Percentiles rank a stretch among this genome's conserved stretches.
Evolutionary conservation across 2,888 invertebrate genomes (phyloP).

Genomic region (Adelphocoris suturalis): DNA sequence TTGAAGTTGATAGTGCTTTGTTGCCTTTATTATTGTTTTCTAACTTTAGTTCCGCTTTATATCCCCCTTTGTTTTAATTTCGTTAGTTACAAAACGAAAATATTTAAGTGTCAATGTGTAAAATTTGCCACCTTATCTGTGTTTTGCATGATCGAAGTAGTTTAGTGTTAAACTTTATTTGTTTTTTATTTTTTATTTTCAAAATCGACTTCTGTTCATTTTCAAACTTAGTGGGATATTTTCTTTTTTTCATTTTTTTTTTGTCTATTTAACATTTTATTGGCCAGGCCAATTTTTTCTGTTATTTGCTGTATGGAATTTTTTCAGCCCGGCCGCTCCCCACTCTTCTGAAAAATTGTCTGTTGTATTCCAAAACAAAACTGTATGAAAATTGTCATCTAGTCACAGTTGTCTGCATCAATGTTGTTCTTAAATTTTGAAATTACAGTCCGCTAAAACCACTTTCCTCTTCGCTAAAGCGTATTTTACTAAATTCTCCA

Average conservation of each 20-base stretch:
- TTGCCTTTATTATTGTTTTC: constrained; percentile 15
- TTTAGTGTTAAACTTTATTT: constrained; percentile 2
- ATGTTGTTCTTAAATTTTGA: constrained; percentile 26
- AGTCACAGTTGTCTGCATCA: constrained; percentile 31
- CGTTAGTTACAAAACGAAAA: constrained; percentile 18
- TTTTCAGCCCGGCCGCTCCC: constrained; percentile 75
- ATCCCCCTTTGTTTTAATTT: not conserved
- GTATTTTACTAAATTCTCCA: not conserved
- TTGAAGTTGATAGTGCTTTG: constrained; percentile 34
- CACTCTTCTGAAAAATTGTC: constrained; percentile 66
- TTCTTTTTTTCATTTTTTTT: constrained; percentile 29
- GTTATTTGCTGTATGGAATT: constrained; percentile 71
- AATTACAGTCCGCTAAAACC: constrained; percentile 2
- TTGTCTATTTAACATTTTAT: constrained; percentile 35
- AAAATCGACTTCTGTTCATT: not conserved
- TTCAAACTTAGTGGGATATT: constrained; percentile 40
- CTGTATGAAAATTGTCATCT: constrained; percentile 15
- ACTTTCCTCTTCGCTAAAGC: constrained; percentile 31
- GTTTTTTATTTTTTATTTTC: not conserved
- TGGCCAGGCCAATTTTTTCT: constrained; percentile 70
- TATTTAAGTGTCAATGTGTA: constrained; percentile 30
- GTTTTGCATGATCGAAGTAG: constrained; percentile 51
- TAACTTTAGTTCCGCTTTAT: constrained; percentile 34
- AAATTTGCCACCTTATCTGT: constrained; percentile 41
- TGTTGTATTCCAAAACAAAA: constrained; percentile 24